phyloP scores from a whole-genome alignment of 2,797 vertebrate genomes.

The Falco peregrinus region DNA sequence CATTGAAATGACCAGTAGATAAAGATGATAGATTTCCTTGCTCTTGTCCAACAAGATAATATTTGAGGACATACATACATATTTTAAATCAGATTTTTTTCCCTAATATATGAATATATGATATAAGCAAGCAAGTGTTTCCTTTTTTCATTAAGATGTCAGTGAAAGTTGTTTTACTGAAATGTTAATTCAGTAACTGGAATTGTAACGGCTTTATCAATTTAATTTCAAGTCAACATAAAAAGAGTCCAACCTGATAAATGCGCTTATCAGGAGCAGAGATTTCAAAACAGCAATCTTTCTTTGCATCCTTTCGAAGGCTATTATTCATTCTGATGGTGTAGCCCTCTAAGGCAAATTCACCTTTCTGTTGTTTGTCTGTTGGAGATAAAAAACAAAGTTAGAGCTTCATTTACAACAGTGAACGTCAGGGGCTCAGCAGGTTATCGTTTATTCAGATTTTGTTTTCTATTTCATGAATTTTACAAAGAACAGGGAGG shows the following conservation, averaged over 20 bases:
- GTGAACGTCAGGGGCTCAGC: constrained; percentile 27
- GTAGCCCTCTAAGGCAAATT: constrained; percentile 94
- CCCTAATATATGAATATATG: constrained; percentile 47
- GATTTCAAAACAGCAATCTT: constrained; percentile 97
- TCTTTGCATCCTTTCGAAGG: constrained; percentile 93
- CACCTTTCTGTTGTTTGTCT: constrained; percentile 99
- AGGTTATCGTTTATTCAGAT: constrained; percentile 67
- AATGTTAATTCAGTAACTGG: constrained; percentile 75
- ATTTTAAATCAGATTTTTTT: constrained; percentile 40
- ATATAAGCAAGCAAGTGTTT: constrained; percentile 30
- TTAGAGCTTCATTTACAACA: constrained; percentile 71
- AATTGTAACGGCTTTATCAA: constrained; percentile 77
- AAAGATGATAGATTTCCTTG: constrained; percentile 66
- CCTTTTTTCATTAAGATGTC: constrained; percentile 59
- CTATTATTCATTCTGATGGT: constrained; percentile 88
- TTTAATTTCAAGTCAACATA: constrained; percentile 76
- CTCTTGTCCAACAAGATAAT: constrained; percentile 66
- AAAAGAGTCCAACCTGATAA: constrained; percentile 89
- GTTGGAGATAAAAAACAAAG: constrained; percentile 76
- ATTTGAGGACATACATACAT: constrained; percentile 61
- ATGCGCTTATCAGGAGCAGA: constrained; percentile 92
- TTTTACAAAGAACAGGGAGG: constrained; percentile 19
- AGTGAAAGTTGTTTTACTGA: constrained; percentile 71
- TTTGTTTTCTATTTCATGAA: constrained; percentile 58
- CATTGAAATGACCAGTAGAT: constrained; percentile 67